These are phyloP conservation scores for Amniataba percoides DNA, from an alignment of 2,797 vertebrate species.

Conservation along the genomic window DNA sequence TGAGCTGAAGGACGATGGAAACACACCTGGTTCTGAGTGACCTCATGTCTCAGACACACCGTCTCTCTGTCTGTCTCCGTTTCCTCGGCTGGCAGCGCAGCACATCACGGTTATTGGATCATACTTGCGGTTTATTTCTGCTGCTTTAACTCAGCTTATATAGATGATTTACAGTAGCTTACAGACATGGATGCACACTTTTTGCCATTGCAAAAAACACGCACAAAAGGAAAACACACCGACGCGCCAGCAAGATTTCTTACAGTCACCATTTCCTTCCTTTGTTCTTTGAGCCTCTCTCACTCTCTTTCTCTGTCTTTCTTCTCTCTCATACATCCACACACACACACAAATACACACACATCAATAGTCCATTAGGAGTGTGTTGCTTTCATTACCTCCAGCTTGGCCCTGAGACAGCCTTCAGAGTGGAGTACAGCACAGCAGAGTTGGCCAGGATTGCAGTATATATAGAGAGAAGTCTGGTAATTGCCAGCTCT, in stretches of 20 bases:
- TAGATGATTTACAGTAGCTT: constrained; percentile 57
- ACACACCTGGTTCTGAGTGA: constrained; percentile 67
- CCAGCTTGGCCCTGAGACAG: constrained; percentile 78
- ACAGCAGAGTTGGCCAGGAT: constrained; percentile 67
- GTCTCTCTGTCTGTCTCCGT: constrained; percentile 59
- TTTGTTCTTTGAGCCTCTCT: constrained; percentile 55
- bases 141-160: constrained; percentile 39
- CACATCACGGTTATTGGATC: constrained; percentile 50
- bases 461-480: constrained; percentile 71
- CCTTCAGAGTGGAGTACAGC: constrained; percentile 75
- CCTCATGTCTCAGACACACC: constrained; percentile 68
- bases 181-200: constrained; percentile 50
- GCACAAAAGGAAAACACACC: constrained; percentile 28
- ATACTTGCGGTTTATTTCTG: constrained; percentile 40
- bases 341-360: constrained; percentile 48
- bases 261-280: constrained; percentile 47
- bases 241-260: constrained; percentile 52
- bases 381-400: constrained; percentile 83
- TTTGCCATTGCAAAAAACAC: constrained; percentile 37
- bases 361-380: constrained; percentile 82
- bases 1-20: constrained; percentile 64
- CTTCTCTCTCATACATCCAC: constrained; percentile 51
- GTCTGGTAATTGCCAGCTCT: constrained; percentile 80
- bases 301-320: constrained; percentile 41
- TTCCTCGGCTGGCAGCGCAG: constrained; percentile 44